Base-by-base conservation (phyloP, 2,888 invertebrate species). In the Sipunculus nudus region DNA sequence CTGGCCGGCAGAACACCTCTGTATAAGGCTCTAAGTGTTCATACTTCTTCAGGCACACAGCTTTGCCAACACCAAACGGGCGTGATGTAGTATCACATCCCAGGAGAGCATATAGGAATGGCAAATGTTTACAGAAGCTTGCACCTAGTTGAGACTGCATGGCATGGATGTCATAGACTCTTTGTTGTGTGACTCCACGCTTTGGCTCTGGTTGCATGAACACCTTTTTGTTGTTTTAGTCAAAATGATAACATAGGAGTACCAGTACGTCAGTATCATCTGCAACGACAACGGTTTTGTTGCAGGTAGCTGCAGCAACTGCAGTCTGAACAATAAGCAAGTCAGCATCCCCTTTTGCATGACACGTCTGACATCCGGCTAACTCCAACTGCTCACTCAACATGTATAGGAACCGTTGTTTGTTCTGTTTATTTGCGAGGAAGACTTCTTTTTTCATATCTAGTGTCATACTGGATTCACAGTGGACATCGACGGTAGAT, bases 241-340 rank as follows among this genome's bases (percentile, higher is more conserved):
- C 39, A 29, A 59, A 52, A 57, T 73, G 67, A 49, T 65, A 61
- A 32, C 61, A 63, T 21, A 75, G 40, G 6, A 72, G 59, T 13
- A 72, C 60, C 3, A 75, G 50, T 16, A 75, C 43, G 49, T 74
- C 72, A 19, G 73, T 75, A 40, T 75, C 74, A 45, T 73, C 74
- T 10, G 70, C 74, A 32, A 73, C 49, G 8, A 72, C 19, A 21
- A 53, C 53, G 35, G 67, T 66, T 1, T 21, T 32, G 4, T 21
- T 26, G 31, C 19, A 10, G 23, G 38, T 26, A 19, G 68, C 57
- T 28, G 16, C 29, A 6, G 47, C 23, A 5, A 74, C 21, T 0
- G 68, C 70, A 10, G 66, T 72, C 38, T 61, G 19, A 3, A 60
- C 70, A 48, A 75, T 72, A 0, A 67, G 52, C n/a, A 64, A 4